Base-by-base conservation (phyloP, 2,888 invertebrate genomes). In the Amblyteles armatorius region DNA sequence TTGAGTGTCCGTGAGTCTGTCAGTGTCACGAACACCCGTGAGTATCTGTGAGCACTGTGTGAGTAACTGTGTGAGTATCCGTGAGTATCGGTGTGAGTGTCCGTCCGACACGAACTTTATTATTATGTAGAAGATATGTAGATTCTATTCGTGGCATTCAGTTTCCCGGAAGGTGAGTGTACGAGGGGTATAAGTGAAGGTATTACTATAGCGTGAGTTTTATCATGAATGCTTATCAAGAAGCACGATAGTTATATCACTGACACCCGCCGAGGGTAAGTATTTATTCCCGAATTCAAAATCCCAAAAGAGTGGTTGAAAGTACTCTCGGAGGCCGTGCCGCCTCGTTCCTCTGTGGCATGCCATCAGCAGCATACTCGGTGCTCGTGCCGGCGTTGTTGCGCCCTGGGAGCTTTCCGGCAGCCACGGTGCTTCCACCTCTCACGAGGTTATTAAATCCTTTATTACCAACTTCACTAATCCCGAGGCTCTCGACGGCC, bases 381-480 rank as follows among this genome's bases (percentile, higher is more conserved):
- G 19, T 22, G 65, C 26, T 0, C 36, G 22, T 65, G 67, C 65
- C 11, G 13, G 36, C 22, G 33, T 44, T 55, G 65, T 33, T 26
- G 50, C 16, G 22, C 36, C 52, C 50, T 26, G 36, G 36, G 22
- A 71, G 55, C 11, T 74, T 76, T 67, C 60, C 48, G 29, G 26
- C 50, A 50, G 78, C 67, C 40, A 36, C 69, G 77, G 80, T 78
- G 79, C 77, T 69, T 83, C 60, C 77, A 79, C 84, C 84, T 85
- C 86, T 82, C 85, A 87, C 83, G 84, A 88, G 83, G 88, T 89
- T 88, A 90, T 89, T 88, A 88, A 88, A 89, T 86, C 85, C 86
- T 88, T 89, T 88, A 88, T 88, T 88, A 86, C 86, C 67, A 84
- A 83, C 84, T 86, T 86, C 82, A 79, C 81, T 84, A 74, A 84